Evolutionary conservation across 2,797 vertebrate species (phyloP).

Genomic region (Cyclura pinguis): DNA sequence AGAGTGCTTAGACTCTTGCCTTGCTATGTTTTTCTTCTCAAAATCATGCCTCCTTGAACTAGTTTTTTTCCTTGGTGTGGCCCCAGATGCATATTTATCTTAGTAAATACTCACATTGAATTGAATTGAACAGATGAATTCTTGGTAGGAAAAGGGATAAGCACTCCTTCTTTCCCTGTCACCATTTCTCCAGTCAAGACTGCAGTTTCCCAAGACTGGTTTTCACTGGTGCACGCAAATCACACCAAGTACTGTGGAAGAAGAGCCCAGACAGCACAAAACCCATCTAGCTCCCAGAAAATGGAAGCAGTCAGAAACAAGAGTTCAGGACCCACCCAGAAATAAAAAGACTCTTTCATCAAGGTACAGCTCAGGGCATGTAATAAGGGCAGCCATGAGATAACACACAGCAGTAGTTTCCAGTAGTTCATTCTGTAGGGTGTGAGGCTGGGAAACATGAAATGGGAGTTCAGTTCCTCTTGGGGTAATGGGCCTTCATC

Average conservation of each 20-base stretch:
- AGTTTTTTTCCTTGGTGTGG: not conserved
- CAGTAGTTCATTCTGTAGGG: not conserved
- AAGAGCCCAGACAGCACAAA: not conserved
- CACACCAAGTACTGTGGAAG: not conserved
- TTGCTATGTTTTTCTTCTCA: not conserved
- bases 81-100: not conserved
- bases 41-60: not conserved
- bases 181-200: not conserved
- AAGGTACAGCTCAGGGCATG: not conserved
- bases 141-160: not conserved
- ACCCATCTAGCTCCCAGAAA: not conserved
- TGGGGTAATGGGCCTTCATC: not conserved
- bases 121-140: not conserved
- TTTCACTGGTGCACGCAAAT: not conserved
- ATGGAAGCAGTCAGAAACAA: not conserved
- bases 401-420: not conserved
- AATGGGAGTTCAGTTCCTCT: not conserved
- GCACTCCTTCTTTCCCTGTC: not conserved
- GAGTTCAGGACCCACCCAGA: not conserved
- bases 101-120: not conserved
- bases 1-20: not conserved
- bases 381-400: not conserved
- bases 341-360: not conserved
- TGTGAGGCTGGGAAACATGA: not conserved
- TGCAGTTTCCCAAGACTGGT: not conserved